Conservation (phyloP, 2,113 vertebrate species). For the Cervus canadensis region DNA sequence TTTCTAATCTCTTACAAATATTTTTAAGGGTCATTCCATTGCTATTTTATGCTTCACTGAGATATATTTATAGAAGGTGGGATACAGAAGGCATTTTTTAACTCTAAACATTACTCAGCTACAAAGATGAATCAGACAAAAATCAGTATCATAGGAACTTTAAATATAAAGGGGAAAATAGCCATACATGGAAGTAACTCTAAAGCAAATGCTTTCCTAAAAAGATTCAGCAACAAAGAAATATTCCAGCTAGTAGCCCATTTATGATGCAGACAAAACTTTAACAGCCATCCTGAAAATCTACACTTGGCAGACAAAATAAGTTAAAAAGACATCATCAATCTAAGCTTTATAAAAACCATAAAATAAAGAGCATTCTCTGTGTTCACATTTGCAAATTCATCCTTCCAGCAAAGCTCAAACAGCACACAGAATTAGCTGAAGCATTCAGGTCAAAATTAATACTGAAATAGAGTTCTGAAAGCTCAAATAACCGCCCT, state of each 20-base stretch:
- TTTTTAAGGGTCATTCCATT: background rate
- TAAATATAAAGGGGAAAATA: background rate
- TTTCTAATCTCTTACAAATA: background rate
- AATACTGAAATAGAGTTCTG: background rate
- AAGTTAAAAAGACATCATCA: slow-evolving; percentile 18
- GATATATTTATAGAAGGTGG: background rate
- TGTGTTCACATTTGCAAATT: background rate
- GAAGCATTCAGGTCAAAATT: slow-evolving; percentile 49
- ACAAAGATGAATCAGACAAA: slow-evolving; percentile 8
- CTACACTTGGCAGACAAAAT: background rate
- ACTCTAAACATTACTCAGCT: background rate
- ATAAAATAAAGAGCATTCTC: slow-evolving; percentile 20
- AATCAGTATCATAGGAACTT: background rate
- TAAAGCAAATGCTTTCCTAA: background rate
- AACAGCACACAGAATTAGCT: slow-evolving; percentile 45
- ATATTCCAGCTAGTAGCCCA: background rate
- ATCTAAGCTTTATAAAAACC: slow-evolving; percentile 13
- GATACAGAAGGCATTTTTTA: background rate
- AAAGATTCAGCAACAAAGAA: background rate
- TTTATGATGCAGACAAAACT: background rate
- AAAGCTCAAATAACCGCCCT: slow-evolving; percentile 46
- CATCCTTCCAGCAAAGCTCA: background rate
- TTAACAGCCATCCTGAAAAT: background rate
- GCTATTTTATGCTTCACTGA: background rate
- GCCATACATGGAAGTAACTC: background rate